Evolutionary conservation across 2,113 vertebrate genomes (phyloP).

Genomic region (Sinocyclocheilus rhinocerous): DNA sequence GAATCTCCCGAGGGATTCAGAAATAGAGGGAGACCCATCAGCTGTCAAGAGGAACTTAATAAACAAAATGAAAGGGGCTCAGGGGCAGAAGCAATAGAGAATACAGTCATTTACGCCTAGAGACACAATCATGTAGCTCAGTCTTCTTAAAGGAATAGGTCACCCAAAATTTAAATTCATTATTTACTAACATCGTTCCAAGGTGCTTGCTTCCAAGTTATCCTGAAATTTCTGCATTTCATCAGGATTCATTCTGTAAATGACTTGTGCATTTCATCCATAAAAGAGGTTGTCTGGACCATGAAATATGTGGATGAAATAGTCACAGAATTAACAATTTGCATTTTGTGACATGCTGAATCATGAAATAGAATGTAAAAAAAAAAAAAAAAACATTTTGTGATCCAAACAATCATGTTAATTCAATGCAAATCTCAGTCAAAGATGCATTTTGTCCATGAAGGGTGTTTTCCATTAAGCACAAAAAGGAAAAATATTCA

Average conservation of each 20-base stretch:
- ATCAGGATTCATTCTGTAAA: not conserved
- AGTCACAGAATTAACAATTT: not conserved
- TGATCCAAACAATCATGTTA: not conserved
- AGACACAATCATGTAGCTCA: conserved; percentile 2
- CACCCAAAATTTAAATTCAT: not conserved
- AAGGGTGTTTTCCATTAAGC: not conserved
- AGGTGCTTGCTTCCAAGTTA: not conserved
- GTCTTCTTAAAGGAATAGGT: not conserved
- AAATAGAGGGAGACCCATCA: conserved; percentile 42
- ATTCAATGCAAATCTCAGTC: not conserved
- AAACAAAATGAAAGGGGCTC: conserved; percentile 51
- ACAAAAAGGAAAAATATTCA: not conserved
- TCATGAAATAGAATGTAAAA: no score
- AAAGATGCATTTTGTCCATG: not conserved
- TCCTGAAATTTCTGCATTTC: not conserved
- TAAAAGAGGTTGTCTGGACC: not conserved
- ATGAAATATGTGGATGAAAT: not conserved
- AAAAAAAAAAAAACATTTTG: not conserved
- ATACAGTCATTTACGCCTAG: conserved; percentile 15
- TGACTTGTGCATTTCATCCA: not conserved
- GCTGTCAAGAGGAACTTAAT: conserved; percentile 51
- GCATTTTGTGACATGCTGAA: not conserved
- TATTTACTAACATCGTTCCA: not conserved
- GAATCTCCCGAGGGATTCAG: conserved; percentile 22
- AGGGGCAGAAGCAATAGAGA: conserved; percentile 25